A percentile compares a stretch with the other conserved stretches of the same genome.
These are phyloP conservation scores for Cheilinus undulatus DNA, from an alignment of 2,113 vertebrate genomes.

Conservation along the genomic window DNA sequence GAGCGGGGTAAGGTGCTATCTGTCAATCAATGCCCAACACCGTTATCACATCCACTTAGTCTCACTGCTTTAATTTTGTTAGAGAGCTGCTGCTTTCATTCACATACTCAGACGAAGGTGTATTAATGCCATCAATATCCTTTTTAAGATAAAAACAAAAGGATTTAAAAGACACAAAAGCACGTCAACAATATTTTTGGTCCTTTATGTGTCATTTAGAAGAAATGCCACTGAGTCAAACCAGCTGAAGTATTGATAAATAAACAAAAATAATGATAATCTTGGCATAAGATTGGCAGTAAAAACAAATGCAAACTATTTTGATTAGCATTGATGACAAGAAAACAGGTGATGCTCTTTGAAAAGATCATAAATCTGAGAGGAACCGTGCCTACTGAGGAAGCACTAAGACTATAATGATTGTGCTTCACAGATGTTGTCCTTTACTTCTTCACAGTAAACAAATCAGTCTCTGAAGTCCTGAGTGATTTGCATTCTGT, in stretches of 20 bases:
- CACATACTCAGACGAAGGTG: not conserved
- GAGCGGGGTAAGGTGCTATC: constrained; percentile 29
- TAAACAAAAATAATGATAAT: constrained; percentile 19
- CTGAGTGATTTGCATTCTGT: constrained; percentile 49
- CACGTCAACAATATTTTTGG: constrained; percentile 36
- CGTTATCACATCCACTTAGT: constrained; percentile 20
- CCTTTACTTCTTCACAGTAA: constrained; percentile 49
- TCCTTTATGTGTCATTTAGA: constrained; percentile 30
- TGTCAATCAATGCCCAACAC: constrained; percentile 62
- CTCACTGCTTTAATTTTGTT: constrained; percentile 27
- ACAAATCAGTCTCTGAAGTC: constrained; percentile 56
- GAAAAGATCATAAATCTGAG: constrained; percentile 5
- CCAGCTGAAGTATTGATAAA: constrained; percentile 8
- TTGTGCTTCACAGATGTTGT: constrained; percentile 38
- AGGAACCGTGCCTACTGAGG: constrained; percentile 8
- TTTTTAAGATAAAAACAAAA: constrained; percentile 23
- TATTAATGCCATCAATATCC: not conserved
- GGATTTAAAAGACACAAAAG: not conserved
- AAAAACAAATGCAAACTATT: constrained; percentile 36
- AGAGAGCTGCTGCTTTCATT: constrained; percentile 6
- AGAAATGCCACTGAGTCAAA: constrained; percentile 21
- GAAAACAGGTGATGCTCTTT: constrained; percentile 21
- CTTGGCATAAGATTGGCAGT: constrained; percentile 57
- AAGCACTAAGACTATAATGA: constrained; percentile 39
- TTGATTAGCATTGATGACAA: constrained; percentile 41